phyloP scores from a whole-genome alignment of 1,140 invertebrate species.

The Zaprionus gabonicus region DNA sequence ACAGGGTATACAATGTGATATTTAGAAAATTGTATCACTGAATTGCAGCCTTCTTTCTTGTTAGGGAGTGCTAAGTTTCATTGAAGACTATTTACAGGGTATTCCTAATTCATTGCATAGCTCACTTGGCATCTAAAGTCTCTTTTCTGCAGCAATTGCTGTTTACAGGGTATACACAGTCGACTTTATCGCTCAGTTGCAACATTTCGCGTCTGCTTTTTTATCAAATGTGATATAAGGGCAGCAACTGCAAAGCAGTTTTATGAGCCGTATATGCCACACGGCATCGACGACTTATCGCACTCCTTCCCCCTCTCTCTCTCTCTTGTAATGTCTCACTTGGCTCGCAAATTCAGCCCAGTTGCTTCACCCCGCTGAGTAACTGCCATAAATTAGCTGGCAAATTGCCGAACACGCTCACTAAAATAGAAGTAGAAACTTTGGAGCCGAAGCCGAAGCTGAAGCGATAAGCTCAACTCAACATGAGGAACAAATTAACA shows the following conservation, averaged over 20 bases:
- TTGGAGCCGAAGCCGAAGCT: constrained; percentile 42
- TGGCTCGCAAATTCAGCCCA: constrained; percentile 43
- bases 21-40: neutral
- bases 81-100: no score
- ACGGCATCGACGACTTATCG: neutral
- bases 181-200: neutral
- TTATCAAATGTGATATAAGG: neutral
- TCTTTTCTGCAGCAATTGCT: neutral
- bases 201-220: neutral
- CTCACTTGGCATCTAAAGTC: no score
- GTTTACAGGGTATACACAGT: neutral
- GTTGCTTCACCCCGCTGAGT: constrained; percentile 41
- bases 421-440: constrained; percentile 52
- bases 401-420: constrained; percentile 53
- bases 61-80: no score
- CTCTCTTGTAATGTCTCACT: constrained; percentile 63
- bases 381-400: constrained; percentile 74
- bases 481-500: constrained; percentile 67
- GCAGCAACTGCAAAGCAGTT: constrained; percentile 6
- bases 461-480: constrained; percentile 44
- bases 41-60: no score
- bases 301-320: neutral
- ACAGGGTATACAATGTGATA: neutral
- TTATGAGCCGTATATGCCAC: neutral
- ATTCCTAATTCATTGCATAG: no score